Percentiles rank a stretch among this genome's conserved stretches.
Evolutionary conservation across 1,140 invertebrate genomes (phyloP).

Genomic region (Aricia agestis): DNA sequence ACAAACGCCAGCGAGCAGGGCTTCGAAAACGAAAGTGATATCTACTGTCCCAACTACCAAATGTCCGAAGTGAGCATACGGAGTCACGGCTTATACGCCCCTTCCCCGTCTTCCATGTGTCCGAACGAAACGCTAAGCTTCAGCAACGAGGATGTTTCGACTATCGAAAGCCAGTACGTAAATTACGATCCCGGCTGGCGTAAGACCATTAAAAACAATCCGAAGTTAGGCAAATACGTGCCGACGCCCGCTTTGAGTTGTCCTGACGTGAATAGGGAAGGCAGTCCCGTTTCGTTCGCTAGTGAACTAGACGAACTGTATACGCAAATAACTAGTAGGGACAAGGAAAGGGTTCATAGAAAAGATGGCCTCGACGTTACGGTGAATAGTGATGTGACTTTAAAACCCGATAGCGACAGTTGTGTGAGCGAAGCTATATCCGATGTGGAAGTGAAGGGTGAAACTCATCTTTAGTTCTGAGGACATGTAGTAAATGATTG

Average conservation of each 20-base stretch:
- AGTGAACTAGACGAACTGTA: slow-evolving; percentile 78
- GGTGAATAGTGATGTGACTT: slow-evolving; percentile 60
- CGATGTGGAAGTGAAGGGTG: slow-evolving; percentile 52
- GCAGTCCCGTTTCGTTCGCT: slow-evolving; percentile 68
- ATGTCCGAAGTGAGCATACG: slow-evolving; percentile 79
- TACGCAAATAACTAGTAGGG: slow-evolving; percentile 75
- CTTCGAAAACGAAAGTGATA: slow-evolving; percentile 77
- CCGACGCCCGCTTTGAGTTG: slow-evolving; percentile 67
- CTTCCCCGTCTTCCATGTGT: slow-evolving; percentile 75
- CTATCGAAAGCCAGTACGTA: slow-evolving; percentile 69
- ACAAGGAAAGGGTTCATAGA: slow-evolving; percentile 47
- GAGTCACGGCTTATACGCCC: slow-evolving; percentile 78
- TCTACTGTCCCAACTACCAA: slow-evolving; percentile 78
- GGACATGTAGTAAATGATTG: neutral
- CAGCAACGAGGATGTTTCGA: slow-evolving; percentile 69
- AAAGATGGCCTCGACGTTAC: slow-evolving; percentile 56
- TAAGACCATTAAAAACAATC: slow-evolving; percentile 65
- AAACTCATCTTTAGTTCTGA: slow-evolving; percentile 46
- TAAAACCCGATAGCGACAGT: slow-evolving; percentile 71
- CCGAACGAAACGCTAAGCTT: slow-evolving; percentile 70
- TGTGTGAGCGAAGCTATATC: slow-evolving; percentile 69
- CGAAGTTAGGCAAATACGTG: slow-evolving; percentile 64
- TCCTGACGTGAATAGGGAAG: slow-evolving; percentile 65
- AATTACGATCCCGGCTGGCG: slow-evolving; percentile 70
- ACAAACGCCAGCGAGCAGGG: slow-evolving; percentile 67